Conservation (phyloP, 2,797 vertebrate genomes). For the Myioborus miniatus region DNA sequence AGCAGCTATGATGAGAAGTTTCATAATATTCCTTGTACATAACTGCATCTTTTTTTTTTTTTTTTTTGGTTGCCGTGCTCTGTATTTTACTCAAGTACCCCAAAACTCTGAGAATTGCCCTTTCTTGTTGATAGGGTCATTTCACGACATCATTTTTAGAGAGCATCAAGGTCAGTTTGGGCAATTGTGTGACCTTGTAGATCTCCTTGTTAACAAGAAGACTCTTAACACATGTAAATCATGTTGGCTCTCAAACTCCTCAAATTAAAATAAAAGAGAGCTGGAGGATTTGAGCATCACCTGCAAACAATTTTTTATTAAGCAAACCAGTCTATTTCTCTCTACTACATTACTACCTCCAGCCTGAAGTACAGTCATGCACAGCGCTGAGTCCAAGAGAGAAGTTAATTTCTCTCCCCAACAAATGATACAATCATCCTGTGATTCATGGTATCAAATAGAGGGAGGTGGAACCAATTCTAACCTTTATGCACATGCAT, state of each 20-base stretch:
- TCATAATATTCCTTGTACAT: constrained; percentile 3
- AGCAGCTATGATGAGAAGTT: constrained; percentile 55
- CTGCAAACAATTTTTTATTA: neutral
- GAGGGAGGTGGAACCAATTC: neutral
- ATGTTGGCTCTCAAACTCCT: neutral
- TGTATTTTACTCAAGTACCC: neutral
- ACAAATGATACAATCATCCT: neutral
- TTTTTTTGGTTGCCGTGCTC: neutral
- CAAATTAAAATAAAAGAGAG: neutral
- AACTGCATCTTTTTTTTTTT: neutral
- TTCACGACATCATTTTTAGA: neutral
- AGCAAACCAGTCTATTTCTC: neutral
- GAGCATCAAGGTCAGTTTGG: neutral
- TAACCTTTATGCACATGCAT: neutral
- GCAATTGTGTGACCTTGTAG: neutral
- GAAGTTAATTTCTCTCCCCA: neutral
- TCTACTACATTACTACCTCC: neutral
- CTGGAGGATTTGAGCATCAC: neutral
- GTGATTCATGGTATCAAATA: neutral
- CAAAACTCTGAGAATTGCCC: neutral
- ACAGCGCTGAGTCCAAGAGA: neutral
- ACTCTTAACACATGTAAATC: neutral
- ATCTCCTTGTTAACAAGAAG: neutral
- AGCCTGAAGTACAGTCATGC: neutral
- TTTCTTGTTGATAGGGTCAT: neutral